Evolutionary conservation across 1,140 invertebrate species (phyloP).

Genomic region (Pentalonia nigronervosa): DNA sequence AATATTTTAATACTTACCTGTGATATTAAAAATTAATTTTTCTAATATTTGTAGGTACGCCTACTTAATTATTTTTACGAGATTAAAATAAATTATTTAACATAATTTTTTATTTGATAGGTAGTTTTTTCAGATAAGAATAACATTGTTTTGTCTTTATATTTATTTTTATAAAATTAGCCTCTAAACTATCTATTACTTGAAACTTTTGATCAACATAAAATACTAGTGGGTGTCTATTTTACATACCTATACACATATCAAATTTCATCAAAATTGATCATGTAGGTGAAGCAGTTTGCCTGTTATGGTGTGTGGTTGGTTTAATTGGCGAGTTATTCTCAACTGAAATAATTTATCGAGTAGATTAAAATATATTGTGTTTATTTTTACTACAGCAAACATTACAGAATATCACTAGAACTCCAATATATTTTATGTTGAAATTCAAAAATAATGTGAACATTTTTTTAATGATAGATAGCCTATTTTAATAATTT

Average conservation of each 20-base stretch:
- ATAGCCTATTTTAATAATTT: too few relatives aligned
- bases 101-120: too few relatives aligned
- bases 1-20: too few relatives aligned
- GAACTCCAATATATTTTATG: neutral
- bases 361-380: neutral
- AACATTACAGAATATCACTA: neutral
- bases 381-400: neutral
- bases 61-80: too few relatives aligned
- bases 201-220: neutral
- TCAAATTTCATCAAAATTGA: neutral
- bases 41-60: too few relatives aligned
- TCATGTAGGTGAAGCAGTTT: conserved; percentile 1
- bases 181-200: neutral
- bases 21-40: too few relatives aligned
- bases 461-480: neutral
- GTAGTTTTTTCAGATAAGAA: too few relatives aligned
- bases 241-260: neutral
- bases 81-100: too few relatives aligned
- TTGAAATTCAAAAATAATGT: neutral
- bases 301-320: neutral
- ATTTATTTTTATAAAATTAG: neutral
- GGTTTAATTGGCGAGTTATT: neutral
- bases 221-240: neutral
- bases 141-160: neutral
- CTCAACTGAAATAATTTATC: neutral